These are phyloP conservation scores for Tryphoninae sp. DNA, from an alignment of 2,888 invertebrate species.

Conservation along the genomic window DNA sequence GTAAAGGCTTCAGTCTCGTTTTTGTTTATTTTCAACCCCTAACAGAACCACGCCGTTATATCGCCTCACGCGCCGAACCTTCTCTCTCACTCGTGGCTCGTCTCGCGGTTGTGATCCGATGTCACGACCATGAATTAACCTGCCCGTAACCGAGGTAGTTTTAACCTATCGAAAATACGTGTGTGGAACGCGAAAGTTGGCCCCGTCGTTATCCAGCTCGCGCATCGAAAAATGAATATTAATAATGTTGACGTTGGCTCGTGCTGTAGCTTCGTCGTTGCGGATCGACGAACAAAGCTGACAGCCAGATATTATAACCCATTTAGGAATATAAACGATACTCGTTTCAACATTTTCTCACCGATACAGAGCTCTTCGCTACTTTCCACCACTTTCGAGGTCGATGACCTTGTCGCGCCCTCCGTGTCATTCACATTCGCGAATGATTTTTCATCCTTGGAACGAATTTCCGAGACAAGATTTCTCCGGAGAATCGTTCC, in stretches of 20 bases:
- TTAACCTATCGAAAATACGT: neutral
- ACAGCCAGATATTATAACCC: neutral
- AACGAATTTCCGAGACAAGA: too few relatives aligned
- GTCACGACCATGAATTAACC: slow-evolving; percentile 40
- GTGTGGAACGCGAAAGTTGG: neutral
- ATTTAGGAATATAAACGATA: slow-evolving; percentile 14
- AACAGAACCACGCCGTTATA: neutral
- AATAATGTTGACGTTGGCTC: slow-evolving; percentile 27
- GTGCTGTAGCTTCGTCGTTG: neutral
- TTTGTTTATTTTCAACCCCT: neutral
- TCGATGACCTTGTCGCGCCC: too few relatives aligned
- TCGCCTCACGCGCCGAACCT: slow-evolving; percentile 34
- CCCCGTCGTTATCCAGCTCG: neutral
- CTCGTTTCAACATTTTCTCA: neutral
- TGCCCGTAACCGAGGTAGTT: neutral
- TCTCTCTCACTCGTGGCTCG: slow-evolving; percentile 52
- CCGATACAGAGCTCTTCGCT: neutral
- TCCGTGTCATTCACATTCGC: too few relatives aligned
- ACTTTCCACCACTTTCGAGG: neutral
- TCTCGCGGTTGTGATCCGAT: slow-evolving; percentile 50
- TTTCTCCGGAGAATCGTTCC: too few relatives aligned
- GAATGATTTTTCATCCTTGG: too few relatives aligned
- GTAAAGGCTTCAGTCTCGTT: neutral
- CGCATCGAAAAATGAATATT: slow-evolving; percentile 45
- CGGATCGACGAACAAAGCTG: neutral